Evolutionary conservation across 2,888 invertebrate genomes (phyloP).

Genomic region (Aspidapion aeneum): DNA sequence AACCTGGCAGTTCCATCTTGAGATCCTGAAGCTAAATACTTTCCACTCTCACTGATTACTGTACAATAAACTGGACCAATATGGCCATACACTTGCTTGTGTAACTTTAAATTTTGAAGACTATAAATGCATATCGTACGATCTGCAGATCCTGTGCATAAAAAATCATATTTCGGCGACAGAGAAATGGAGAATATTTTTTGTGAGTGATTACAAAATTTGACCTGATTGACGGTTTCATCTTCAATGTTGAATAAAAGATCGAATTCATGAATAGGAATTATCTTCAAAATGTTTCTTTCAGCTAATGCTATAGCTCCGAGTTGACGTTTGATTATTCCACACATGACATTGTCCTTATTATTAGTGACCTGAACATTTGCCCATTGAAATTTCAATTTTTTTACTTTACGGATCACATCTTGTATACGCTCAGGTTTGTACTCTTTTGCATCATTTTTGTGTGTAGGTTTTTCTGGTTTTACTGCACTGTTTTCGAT

Average conservation of each 20-base stretch:
- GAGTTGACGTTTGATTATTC: constrained; percentile 36
- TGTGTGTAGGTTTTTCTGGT: constrained; percentile 17
- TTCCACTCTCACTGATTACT: constrained; percentile 63
- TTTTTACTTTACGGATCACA: constrained; percentile 34
- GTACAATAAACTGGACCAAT: constrained; percentile 88
- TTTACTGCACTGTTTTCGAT: constrained; percentile 13
- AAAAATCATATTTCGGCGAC: constrained; percentile 32
- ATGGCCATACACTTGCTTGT: constrained; percentile 63
- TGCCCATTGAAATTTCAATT: constrained; percentile 35
- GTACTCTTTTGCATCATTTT: constrained; percentile 17
- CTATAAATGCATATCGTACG: constrained; percentile 40
- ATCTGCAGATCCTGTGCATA: constrained; percentile 43
- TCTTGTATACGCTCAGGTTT: constrained; percentile 35
- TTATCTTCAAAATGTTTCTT: constrained; percentile 36
- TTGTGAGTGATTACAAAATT: constrained; percentile 38
- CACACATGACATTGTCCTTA: constrained; percentile 40
- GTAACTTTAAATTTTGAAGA: constrained; percentile 34
- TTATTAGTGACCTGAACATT: constrained; percentile 35
- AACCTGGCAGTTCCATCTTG: constrained; percentile 77
- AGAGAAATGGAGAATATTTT: constrained; percentile 40
- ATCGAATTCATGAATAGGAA: constrained; percentile 35
- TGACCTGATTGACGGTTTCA: constrained; percentile 31
- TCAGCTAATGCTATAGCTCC: constrained; percentile 41
- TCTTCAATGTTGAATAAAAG: constrained; percentile 24
- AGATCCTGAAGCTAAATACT: constrained; percentile 76